A percentile compares a stretch with the other conserved stretches of the same genome.
phyloP scores from a whole-genome alignment of 2,113 vertebrate genomes.

The Gasterosteus aculeatus region DNA sequence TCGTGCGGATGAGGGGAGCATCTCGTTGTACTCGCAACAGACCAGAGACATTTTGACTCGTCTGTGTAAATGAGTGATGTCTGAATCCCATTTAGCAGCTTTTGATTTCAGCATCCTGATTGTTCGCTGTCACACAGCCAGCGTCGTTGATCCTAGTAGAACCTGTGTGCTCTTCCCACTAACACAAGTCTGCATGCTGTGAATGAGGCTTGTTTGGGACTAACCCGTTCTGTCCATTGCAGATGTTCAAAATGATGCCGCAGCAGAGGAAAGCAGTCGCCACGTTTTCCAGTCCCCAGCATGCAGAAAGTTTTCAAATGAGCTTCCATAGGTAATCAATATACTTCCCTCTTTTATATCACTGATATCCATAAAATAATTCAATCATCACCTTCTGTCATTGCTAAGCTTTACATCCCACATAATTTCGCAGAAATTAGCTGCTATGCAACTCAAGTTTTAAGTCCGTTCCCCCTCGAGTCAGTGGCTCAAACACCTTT shows the following conservation, averaged over 20 bases:
- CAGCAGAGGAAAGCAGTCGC: constrained; percentile 96
- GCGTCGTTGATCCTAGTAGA: not conserved
- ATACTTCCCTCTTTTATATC: not conserved
- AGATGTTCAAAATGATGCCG: constrained; percentile 97
- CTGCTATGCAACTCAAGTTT: not conserved
- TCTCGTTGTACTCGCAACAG: not conserved
- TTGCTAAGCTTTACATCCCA: constrained; percentile 10
- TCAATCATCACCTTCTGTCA: not conserved
- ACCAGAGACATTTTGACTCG: not conserved
- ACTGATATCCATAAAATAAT: not conserved
- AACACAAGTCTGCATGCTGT: not conserved
- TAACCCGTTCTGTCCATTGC: constrained; percentile 19
- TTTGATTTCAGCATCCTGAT: not conserved
- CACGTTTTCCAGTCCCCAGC: constrained; percentile 90
- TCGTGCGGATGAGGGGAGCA: constrained; percentile 33
- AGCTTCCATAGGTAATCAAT: constrained; percentile 93
- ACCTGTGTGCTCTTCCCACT: not conserved
- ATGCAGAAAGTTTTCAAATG: constrained; percentile 93
- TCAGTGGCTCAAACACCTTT: constrained; percentile 33
- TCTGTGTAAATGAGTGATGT: not conserved
- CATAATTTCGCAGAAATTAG: not conserved
- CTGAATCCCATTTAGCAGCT: not conserved
- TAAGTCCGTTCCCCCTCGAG: constrained; percentile 20
- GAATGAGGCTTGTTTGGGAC: not conserved
- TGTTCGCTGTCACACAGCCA: not conserved